These are phyloP conservation scores for Willisornis vidua DNA, from an alignment of 2,113 vertebrate species.

Conservation along the genomic window DNA sequence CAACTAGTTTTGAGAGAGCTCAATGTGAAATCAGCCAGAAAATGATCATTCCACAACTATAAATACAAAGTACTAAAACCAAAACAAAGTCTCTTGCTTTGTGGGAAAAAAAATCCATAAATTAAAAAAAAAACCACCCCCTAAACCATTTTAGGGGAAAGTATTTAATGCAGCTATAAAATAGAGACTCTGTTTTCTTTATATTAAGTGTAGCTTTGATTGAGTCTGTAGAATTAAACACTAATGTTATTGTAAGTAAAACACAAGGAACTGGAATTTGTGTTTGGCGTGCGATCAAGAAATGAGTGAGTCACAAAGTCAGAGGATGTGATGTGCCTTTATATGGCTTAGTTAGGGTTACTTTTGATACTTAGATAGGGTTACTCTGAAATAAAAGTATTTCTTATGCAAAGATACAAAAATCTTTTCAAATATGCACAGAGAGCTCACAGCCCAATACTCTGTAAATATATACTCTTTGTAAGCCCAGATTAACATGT, in stretches of 20 bases:
- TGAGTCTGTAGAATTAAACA: conserved; percentile 74
- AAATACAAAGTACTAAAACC: conserved; percentile 74
- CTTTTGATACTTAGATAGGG: neutral
- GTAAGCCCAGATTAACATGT: neutral
- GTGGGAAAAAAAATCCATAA: conserved; percentile 65
- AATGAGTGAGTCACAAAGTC: conserved; percentile 49
- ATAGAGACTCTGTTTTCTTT: conserved; percentile 70
- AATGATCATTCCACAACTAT: conserved; percentile 71
- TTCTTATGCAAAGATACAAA: conserved; percentile 26
- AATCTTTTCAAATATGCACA: neutral
- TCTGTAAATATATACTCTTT: neutral
- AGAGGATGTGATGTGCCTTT: conserved; percentile 58
- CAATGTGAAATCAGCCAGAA: conserved; percentile 80
- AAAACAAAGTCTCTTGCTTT: conserved; percentile 66
- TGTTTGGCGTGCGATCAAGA: conserved; percentile 57
- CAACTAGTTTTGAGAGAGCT: conserved; percentile 73
- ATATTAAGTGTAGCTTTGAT: conserved; percentile 75
- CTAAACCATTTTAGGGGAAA: conserved; percentile 72
- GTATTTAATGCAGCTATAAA: conserved; percentile 79
- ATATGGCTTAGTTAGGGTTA: conserved; percentile 58
- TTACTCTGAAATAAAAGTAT: conserved; percentile 40
- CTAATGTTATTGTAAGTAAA: conserved; percentile 71
- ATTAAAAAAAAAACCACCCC: conserved; percentile 59
- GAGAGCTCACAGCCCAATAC: neutral
- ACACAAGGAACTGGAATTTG: conserved; percentile 64